Evolutionary conservation across 2,888 invertebrate genomes (phyloP).

Genomic region (Priapulus caudatus): DNA sequence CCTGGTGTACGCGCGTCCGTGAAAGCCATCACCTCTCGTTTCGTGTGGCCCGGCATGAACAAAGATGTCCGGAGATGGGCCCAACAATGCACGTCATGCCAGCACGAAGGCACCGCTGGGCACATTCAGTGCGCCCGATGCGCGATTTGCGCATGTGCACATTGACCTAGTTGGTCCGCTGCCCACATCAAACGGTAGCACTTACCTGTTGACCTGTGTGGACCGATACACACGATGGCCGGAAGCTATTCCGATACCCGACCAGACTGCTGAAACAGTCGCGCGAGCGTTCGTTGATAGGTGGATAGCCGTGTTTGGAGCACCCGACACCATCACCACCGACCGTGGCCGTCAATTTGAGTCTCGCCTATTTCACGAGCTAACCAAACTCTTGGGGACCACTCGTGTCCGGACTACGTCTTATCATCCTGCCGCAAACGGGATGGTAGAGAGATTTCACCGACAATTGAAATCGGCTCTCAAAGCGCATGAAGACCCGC

Average conservation of each 20-base stretch:
- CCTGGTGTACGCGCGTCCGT: slow-evolving; percentile 14
- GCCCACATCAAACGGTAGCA: slow-evolving; percentile 23
- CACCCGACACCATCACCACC: slow-evolving; percentile 22
- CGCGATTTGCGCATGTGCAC: slow-evolving; percentile 37
- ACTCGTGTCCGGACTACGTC: slow-evolving; percentile 23
- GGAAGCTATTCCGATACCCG: slow-evolving; percentile 31
- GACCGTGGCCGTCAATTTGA: slow-evolving; percentile 23
- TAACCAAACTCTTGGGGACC: slow-evolving; percentile 24
- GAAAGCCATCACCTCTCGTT: too few relatives aligned
- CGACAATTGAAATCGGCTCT: slow-evolving; percentile 36
- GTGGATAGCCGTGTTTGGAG: slow-evolving; percentile 23
- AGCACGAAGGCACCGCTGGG: slow-evolving; percentile 18
- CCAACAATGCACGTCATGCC: too few relatives aligned
- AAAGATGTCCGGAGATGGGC: too few relatives aligned
- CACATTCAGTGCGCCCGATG: slow-evolving; percentile 20
- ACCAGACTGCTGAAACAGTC: slow-evolving; percentile 31
- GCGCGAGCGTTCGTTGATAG: slow-evolving; percentile 16
- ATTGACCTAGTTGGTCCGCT: slow-evolving; percentile 40
- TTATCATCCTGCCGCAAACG: slow-evolving; percentile 33
- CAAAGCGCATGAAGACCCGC: slow-evolving; percentile 16
- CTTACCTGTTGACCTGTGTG: slow-evolving; percentile 24
- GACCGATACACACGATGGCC: slow-evolving; percentile 36
- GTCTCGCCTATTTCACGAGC: slow-evolving; percentile 17
- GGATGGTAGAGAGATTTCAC: slow-evolving; percentile 38
- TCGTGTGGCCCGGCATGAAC: too few relatives aligned